Conservation (phyloP, 2,113 vertebrate species). For the Laterallus jamaicensis region DNA sequence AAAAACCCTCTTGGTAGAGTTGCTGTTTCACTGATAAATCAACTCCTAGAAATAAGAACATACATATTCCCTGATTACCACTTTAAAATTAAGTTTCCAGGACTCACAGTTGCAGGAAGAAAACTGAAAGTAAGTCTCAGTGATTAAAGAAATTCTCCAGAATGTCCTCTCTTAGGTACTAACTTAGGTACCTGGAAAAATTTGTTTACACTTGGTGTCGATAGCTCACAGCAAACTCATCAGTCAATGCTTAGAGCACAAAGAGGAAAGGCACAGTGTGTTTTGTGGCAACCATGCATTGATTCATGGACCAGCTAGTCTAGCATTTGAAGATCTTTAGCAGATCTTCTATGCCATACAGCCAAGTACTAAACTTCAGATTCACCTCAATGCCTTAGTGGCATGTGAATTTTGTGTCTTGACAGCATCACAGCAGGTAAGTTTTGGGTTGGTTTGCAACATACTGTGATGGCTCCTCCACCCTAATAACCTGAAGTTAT, state of each 20-base stretch:
- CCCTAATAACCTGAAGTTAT: not conserved
- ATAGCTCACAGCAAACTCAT: not conserved
- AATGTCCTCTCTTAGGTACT: not conserved
- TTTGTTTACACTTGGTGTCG: not conserved
- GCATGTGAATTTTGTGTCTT: not conserved
- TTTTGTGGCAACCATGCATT: not conserved
- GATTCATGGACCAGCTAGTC: not conserved
- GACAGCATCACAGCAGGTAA: fast-evolving
- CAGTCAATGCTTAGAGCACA: not conserved
- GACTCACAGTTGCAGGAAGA: not conserved
- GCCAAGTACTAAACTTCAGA: not conserved
- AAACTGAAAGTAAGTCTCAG: not conserved
- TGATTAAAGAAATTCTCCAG: not conserved
- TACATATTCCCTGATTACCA: not conserved
- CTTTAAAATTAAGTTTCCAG: not conserved
- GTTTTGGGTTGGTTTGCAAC: not conserved
- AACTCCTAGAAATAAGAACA: not conserved
- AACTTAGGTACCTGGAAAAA: not conserved
- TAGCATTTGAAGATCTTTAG: not conserved
- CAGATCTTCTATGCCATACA: not conserved
- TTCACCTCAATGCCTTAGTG: not conserved
- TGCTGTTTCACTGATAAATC: not conserved
- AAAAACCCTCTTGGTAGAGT: not conserved
- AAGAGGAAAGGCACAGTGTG: not conserved
- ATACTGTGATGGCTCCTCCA: not conserved